Evolutionary conservation across 2,113 vertebrate species (phyloP), one percentile per base, ranked within the genome.

Genomic region (Pandion haliaetus): DNA sequence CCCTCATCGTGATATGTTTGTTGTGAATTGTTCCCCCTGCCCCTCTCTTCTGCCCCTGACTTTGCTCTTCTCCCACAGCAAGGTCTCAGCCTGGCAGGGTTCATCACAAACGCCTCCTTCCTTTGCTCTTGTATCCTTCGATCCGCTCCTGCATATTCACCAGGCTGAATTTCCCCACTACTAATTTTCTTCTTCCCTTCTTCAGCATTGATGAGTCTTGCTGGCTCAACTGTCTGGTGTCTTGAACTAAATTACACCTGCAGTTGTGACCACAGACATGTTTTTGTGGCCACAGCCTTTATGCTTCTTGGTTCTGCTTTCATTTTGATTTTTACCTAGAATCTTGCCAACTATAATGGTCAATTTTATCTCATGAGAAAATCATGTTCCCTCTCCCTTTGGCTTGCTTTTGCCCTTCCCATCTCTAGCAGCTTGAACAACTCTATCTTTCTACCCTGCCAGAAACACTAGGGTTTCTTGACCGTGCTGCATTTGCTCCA

Each of bases 11-110:
- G 6, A 9, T 11, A 13, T 1, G 6, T 63, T 44, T 47, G 18
- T 2, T 21, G 17, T 38, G 32, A 49, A 18, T 54, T 32, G 4
- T 12, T 65, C n/a, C 19, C 2, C 2, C 7, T 5, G 1, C 8
- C 3, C 1, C 5, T 8, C 6, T 21, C 21, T 58, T 73, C 34
- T 36, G 34, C 29, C 28, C 14, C 24, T 59, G 67, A 58, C 54
- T 83, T 88, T 26, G 17, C 25, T 47, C 10, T 80, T 55, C 31
- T 54, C 28, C 29, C 19, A 6, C 5, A 29, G 17, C 26, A 20
- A 80, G 57, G 29, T 59, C 45, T 78, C 47, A 69, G 38, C 5
- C 17, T 38, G 52, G 12, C 19, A 50, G 20, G 19, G 11, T 25
- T 67, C 55, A 36, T 52, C 14, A 11, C 29, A 32, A 31, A 16